phyloP scores from a whole-genome alignment of 1,140 invertebrate species.

The Glossosoma conforme region DNA sequence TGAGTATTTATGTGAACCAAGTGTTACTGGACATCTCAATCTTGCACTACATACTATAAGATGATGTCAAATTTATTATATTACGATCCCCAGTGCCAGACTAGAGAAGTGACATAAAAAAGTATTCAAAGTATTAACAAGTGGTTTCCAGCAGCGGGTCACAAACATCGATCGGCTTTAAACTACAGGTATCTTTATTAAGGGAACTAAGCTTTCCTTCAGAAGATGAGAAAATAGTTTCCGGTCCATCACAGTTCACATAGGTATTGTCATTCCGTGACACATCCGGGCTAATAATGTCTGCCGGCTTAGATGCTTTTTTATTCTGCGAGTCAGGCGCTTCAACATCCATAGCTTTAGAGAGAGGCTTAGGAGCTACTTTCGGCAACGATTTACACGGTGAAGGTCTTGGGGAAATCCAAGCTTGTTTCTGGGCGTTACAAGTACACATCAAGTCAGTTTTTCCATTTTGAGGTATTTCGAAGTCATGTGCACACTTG shows the following conservation, averaged over 20 bases:
- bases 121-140: slow-evolving; percentile 22
- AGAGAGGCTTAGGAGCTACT: slow-evolving; percentile 15
- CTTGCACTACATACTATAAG: background rate
- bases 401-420: slow-evolving; percentile 24
- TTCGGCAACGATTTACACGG: slow-evolving; percentile 19
- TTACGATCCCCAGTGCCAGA: slow-evolving; percentile 10
- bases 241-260: background rate
- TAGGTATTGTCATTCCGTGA: too few relatives aligned
- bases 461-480: slow-evolving; percentile 11
- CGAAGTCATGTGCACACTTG: slow-evolving; percentile 15
- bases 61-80: slow-evolving; percentile 1
- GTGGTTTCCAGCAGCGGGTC: slow-evolving; percentile 30
- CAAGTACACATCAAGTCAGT: slow-evolving; percentile 23
- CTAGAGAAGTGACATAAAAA: slow-evolving; percentile 18
- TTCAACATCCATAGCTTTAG: slow-evolving; percentile 13
- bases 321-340: background rate
- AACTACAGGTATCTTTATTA: slow-evolving; percentile 11
- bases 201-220: background rate
- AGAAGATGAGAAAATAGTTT: background rate
- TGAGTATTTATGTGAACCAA: too few relatives aligned
- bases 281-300: too few relatives aligned
- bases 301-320: too few relatives aligned
- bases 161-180: slow-evolving; percentile 13
- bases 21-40: too few relatives aligned
- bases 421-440: slow-evolving; percentile 9